Percentiles rank a stretch among this genome's conserved stretches.
These are phyloP conservation scores for Drosophila orena DNA, from an alignment of 1,140 invertebrate species.

Conservation along the genomic window DNA sequence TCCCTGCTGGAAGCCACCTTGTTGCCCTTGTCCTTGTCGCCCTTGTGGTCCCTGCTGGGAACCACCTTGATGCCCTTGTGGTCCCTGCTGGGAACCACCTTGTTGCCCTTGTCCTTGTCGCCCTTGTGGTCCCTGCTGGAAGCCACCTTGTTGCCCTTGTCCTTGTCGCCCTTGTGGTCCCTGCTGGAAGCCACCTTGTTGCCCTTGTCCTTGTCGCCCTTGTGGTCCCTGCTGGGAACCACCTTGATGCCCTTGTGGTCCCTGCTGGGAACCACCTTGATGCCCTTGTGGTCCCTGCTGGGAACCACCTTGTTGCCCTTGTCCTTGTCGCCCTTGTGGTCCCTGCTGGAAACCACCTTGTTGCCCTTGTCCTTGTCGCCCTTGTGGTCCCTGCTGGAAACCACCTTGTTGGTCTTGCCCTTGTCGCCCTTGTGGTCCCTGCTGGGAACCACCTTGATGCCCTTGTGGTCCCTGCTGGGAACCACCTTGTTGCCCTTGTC, in stretches of 20 bases:
- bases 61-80: background rate
- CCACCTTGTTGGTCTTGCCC: background rate
- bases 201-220: slow-evolving; percentile 2
- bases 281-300: no score
- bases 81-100: background rate
- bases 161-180: background rate
- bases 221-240: no score
- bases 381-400: background rate
- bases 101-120: background rate
- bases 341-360: no score
- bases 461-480: slow-evolving; percentile 5
- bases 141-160: background rate
- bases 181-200: background rate
- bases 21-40: no score
- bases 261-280: no score
- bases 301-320: no score
- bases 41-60: no score
- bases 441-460: background rate
- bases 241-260: no score
- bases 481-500: background rate
- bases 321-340: no score
- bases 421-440: background rate
- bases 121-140: background rate
- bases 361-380: background rate
- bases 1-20: no score